These are phyloP conservation scores for Bufo gargarizans DNA, from an alignment of 2,113 vertebrate species.

Conservation along the genomic window DNA sequence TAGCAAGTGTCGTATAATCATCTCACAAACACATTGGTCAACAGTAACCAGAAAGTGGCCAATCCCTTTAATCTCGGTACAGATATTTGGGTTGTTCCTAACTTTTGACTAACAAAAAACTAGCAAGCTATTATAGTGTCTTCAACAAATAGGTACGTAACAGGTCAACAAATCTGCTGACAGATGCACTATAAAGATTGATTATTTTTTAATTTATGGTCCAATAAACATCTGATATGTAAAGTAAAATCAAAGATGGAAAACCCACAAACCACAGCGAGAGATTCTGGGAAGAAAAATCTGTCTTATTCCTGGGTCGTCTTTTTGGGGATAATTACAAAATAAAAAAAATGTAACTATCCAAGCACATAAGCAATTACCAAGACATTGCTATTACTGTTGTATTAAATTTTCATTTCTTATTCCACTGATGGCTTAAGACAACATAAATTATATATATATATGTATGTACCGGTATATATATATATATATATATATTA, in stretches of 20 bases:
- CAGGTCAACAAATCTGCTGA: no score
- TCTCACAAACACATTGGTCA: no score
- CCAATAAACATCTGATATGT: no score
- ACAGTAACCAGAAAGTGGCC: no score
- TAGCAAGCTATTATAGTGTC: no score
- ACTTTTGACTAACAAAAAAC: no score
- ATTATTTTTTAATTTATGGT: no score
- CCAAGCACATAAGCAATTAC: constrained; percentile 9
- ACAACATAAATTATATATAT: background rate
- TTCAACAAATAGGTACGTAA: no score
- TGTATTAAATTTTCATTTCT: constrained; percentile 7
- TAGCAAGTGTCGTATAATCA: no score
- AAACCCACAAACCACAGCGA: background rate
- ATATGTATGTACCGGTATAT: background rate
- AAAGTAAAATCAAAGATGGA: background rate
- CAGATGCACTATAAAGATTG: no score
- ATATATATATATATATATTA: background rate
- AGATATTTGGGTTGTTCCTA: no score
- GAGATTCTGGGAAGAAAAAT: background rate
- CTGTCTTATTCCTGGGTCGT: background rate
- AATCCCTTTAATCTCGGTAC: no score
- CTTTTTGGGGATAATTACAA: background rate
- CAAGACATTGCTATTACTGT: background rate
- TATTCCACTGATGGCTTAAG: background rate
- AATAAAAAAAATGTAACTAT: background rate